Base-by-base conservation (phyloP, 2,888 invertebrate species). In the Hydroisotoma schaefferi region DNA sequence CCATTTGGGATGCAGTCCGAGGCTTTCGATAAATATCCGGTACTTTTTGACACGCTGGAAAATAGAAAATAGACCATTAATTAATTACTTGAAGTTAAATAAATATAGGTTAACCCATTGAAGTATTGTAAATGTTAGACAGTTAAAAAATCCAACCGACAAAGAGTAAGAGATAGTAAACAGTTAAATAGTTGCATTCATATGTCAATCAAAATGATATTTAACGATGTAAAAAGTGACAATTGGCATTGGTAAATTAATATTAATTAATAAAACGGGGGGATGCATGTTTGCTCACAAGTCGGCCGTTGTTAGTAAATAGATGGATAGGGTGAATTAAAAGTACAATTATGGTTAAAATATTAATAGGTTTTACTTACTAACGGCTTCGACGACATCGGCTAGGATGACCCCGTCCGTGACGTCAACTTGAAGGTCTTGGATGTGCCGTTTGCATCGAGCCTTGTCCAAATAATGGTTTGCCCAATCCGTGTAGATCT, bases 401-500 rank as follows among this genome's bases (percentile, higher is more conserved):
- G 94, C 91, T 65, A 95, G 82, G 48, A 95, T 83, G 43, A 94
- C 84, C 1, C 94, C 94, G 82, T 95, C 94, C 37, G 89, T 87
- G 77, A 95, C 88, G 80, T 95, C 95, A 57, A 87, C 82, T 67
- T 94, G 94, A 67, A 95, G 83, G 76, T 90, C 90, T 68, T 84
- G 84, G 68, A 94, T 92, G 74, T 89, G 86, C 61, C 88, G 84
- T 73, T 91, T 88, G 71, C 89, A 90, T 69, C 88, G 84, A 59
- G 90, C 89, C 75, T 94, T 89, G 78, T 95, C 94, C 81, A 95
- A 79, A 78, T 95, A 95, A 76, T 95, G 94, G 79, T 95, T 95
- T 51, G 94, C 95, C 95, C 95, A 95, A 80, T 95, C 94, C 58
- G 94, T 94, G 80, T 95, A 95, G 75, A 95, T 94, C 94, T 95